Conservation (phyloP, 2,888 invertebrate species). For the Temnothorax ravouxi region DNA sequence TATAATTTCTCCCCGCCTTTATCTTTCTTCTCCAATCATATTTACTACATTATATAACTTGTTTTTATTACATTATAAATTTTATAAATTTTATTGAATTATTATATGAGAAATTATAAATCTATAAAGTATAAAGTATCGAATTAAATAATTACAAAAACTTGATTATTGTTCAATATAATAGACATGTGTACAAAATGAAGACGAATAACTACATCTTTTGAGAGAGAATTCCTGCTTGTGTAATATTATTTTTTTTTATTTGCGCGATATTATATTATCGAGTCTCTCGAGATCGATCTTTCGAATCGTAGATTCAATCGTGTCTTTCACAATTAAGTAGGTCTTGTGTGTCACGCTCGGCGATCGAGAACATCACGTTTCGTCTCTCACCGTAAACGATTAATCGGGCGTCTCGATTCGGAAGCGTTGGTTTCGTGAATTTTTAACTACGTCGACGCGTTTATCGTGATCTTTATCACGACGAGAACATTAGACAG, state of each 20-base stretch:
- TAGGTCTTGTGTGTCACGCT: constrained; percentile 72
- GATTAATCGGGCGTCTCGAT: constrained; percentile 6
- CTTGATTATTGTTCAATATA: neutral
- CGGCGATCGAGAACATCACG: constrained; percentile 58
- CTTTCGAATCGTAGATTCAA: constrained; percentile 76
- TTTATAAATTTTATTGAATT: neutral
- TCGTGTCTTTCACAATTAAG: constrained; percentile 80
- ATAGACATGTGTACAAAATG: neutral
- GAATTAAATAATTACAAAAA: constrained; percentile 15
- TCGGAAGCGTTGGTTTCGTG: neutral
- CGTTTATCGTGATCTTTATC: neutral
- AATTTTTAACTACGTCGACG: neutral
- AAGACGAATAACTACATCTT: neutral
- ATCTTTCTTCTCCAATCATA: neutral
- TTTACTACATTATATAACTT: neutral
- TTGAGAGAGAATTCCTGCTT: neutral
- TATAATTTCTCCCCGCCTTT: neutral
- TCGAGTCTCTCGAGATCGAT: constrained; percentile 66
- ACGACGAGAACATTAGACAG: neutral
- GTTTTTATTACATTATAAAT: neutral
- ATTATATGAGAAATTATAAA: constrained; percentile 1
- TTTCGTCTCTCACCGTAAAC: neutral
- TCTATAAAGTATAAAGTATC: neutral
- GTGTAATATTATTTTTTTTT: neutral
- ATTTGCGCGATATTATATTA: neutral